phyloP scores from a whole-genome alignment of 2,113 vertebrate species.

The Grantiella picta region DNA sequence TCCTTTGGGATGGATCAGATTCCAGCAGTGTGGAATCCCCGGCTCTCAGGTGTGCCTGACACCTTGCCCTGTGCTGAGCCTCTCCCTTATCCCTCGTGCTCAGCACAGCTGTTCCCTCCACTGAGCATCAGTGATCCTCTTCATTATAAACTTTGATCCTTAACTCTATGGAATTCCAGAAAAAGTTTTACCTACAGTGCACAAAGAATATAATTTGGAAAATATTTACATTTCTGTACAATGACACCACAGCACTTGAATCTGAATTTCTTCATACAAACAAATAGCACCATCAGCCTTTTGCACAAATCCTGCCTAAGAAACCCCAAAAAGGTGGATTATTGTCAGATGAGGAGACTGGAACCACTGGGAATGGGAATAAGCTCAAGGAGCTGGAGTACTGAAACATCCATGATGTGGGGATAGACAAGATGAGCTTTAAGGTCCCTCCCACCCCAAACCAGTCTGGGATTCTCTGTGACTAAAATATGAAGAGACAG shows the following conservation, averaged over 20 bases:
- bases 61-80: neutral
- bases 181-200: slow-evolving; percentile 48
- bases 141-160: neutral
- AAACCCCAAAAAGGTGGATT: slow-evolving; percentile 3
- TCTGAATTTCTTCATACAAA: slow-evolving; percentile 50
- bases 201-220: slow-evolving; percentile 60
- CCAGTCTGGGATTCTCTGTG: neutral
- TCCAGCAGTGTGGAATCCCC: neutral
- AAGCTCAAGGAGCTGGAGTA: neutral
- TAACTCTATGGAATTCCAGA: slow-evolving; percentile 13
- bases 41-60: neutral
- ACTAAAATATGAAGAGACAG: neutral
- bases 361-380: neutral
- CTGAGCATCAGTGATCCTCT: neutral
- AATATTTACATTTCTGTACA: slow-evolving; percentile 68
- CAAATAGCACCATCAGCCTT: slow-evolving; percentile 60
- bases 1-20: neutral
- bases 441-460: neutral
- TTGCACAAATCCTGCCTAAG: slow-evolving; percentile 24
- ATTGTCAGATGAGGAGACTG: neutral
- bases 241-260: slow-evolving; percentile 53
- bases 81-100: neutral
- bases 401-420: neutral
- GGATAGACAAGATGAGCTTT: neutral
- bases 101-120: neutral